Percentiles rank a stretch among this genome's conserved stretches.
Evolutionary conservation across 2,888 invertebrate species (phyloP).

Genomic region (Drosophila conformis): DNA sequence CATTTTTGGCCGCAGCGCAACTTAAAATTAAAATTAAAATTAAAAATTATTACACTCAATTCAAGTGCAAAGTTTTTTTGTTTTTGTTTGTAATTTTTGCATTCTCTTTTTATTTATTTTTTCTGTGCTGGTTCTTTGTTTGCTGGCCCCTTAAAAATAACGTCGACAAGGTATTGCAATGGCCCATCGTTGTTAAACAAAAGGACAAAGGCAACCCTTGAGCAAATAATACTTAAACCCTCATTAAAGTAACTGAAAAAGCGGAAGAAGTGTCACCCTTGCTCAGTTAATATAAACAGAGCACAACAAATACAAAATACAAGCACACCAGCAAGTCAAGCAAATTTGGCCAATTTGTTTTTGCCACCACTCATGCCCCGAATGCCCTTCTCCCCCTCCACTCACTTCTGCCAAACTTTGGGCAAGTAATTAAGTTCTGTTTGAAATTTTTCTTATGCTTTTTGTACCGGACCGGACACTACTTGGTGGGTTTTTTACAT

Average conservation of each 20-base stretch:
- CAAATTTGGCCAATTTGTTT: conserved; percentile 79
- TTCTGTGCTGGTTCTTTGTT: conserved; percentile 24
- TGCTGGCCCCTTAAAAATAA: conserved; percentile 45
- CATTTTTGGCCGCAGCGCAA: conserved; percentile 54
- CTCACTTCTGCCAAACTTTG: conserved; percentile 16
- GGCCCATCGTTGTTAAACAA: conserved; percentile 62
- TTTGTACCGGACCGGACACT: conserved; percentile 67
- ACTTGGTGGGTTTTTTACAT: conserved; percentile 60
- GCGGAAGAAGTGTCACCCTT: conserved; percentile 69
- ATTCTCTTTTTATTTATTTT: conserved; percentile 19
- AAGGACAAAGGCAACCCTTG: conserved; percentile 74
- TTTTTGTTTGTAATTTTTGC: not conserved
- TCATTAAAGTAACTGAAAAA: conserved; percentile 71
- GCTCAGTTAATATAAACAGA: conserved; percentile 79
- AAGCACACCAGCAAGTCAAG: conserved; percentile 72
- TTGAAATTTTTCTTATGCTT: conserved; percentile 75
- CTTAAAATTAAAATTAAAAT: conserved; percentile 79
- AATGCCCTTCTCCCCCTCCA: not conserved
- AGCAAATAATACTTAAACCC: conserved; percentile 80
- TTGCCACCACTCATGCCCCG: conserved; percentile 19
- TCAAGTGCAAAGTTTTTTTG: conserved; percentile 43
- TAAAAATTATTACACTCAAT: conserved; percentile 75
- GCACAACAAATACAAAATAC: conserved; percentile 64
- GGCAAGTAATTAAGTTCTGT: conserved; percentile 76
- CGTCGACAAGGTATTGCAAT: conserved; percentile 59